Evolutionary conservation across 2,888 invertebrate genomes (phyloP).

Genomic region (Nezara viridula): DNA sequence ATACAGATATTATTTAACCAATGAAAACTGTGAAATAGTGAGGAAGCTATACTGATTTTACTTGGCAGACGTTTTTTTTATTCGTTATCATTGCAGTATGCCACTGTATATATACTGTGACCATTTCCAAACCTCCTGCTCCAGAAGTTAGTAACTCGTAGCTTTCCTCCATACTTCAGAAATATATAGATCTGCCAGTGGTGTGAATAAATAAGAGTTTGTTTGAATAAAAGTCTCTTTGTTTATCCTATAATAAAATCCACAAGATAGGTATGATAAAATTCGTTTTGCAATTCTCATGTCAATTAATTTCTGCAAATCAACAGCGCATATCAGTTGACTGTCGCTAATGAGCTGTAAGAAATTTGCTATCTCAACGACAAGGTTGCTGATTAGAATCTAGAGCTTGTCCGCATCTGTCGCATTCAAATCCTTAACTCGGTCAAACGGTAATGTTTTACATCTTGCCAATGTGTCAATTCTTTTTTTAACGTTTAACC

Average conservation of each 20-base stretch:
- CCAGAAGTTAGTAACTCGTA: no score
- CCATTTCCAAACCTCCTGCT: no score
- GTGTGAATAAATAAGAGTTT: no score
- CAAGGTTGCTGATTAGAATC: background rate
- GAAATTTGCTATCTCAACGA: background rate
- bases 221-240: background rate
- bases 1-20: no score
- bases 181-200: no score
- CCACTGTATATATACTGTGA: no score
- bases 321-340: background rate
- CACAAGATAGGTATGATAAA: background rate
- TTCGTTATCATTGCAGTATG: no score
- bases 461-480: background rate
- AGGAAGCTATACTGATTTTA: no score
- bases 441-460: background rate
- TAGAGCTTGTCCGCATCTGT: background rate
- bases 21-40: no score
- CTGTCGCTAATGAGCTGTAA: background rate
- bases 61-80: no score
- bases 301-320: slow-evolving; percentile 9
- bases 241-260: background rate
- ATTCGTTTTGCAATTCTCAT: background rate
- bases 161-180: no score
- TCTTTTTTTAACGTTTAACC: background rate
- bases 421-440: background rate